Base-by-base conservation (phyloP, 2,113 vertebrate genomes). In the Sus scrofa region DNA sequence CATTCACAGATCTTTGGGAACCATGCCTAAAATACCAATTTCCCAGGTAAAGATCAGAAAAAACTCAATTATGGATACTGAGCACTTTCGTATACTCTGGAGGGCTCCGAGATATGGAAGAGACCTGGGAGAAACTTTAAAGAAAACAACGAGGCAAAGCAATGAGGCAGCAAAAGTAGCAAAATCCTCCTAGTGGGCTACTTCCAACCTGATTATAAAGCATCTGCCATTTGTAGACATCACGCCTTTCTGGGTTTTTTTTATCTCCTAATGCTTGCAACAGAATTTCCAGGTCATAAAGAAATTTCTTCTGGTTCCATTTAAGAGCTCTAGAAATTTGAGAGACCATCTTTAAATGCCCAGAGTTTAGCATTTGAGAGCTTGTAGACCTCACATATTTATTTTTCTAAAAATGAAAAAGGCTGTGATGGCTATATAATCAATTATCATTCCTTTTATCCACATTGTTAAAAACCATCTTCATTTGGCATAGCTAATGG, bases 371-470 rank as follows among this genome's bases (percentile, higher is more conserved):
- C n/a, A 77, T 77, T 91, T 93, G 39, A 82, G 67, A 92, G 26
- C 56, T 62, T 16, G 37, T 27, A 32, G 60, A 37, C 6, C 7
- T 90, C 71, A 60, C 10, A n/a, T 73, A n/a, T 74, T 92, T 87
- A 52, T 86, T 63, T 95, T 92, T 75, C 81, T 92, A 39, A 92
- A 97, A 85, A 85, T 67, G 14, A 37, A 32, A 34, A 83, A 67
- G 1, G 14, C 13, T 84, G n/a, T 85, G 32, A 89, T 86, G 65
- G 1, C 20, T 87, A 79, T 91, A 82, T 82, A 70, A 88, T 71
- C 52, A 52, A 78, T 56, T 70, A 83, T 32, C 86, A 95, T 73
- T 90, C 68, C 54, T 89, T 96, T 34, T 67, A 65, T 77, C 14
- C 0, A 56, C 15, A 82, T 86, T 95, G 92, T 95, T 67, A 4